These are phyloP conservation scores for Hystrix cristata DNA, from an alignment of 2,113 vertebrate species.

Conservation along the genomic window DNA sequence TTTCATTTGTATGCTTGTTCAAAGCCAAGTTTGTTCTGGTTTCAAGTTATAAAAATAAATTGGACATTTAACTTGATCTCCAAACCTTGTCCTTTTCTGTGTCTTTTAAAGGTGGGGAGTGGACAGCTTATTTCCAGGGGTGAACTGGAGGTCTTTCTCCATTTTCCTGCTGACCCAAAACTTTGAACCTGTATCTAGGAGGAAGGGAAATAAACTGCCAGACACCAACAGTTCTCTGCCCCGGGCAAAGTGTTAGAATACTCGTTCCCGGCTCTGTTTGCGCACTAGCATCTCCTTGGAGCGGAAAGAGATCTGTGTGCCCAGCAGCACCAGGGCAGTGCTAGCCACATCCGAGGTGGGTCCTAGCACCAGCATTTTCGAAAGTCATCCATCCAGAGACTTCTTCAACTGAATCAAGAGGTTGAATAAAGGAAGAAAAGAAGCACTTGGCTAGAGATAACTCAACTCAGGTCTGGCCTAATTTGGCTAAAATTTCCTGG, in stretches of 20 bases:
- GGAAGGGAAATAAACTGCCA: fast-evolving
- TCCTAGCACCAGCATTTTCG: background rate
- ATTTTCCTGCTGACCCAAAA: background rate
- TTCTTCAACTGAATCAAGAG: background rate
- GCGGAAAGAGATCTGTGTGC: background rate
- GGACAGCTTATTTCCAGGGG: slow-evolving; percentile 29
- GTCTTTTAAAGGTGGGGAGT: slow-evolving; percentile 82
- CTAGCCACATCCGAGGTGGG: background rate
- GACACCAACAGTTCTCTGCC: fast-evolving
- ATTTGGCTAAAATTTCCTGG: background rate
- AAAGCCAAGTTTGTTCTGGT: slow-evolving; percentile 94
- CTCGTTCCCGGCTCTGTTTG: background rate
- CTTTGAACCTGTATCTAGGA: fast-evolving
- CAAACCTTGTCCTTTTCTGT: slow-evolving; percentile 90
- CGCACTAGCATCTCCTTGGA: fast-evolving
- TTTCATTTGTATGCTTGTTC: slow-evolving; percentile 94
- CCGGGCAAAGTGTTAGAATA: fast-evolving
- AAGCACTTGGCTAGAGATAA: background rate
- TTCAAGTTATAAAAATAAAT: slow-evolving; percentile 95
- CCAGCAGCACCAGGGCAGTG: background rate
- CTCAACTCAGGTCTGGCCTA: background rate
- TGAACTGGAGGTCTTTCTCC: slow-evolving; percentile 12
- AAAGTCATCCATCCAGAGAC: background rate
- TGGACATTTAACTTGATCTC: slow-evolving; percentile 94
- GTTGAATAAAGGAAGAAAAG: background rate